Conservation (phyloP, 2,888 invertebrate genomes). For the Troides oblongomaculatus region DNA sequence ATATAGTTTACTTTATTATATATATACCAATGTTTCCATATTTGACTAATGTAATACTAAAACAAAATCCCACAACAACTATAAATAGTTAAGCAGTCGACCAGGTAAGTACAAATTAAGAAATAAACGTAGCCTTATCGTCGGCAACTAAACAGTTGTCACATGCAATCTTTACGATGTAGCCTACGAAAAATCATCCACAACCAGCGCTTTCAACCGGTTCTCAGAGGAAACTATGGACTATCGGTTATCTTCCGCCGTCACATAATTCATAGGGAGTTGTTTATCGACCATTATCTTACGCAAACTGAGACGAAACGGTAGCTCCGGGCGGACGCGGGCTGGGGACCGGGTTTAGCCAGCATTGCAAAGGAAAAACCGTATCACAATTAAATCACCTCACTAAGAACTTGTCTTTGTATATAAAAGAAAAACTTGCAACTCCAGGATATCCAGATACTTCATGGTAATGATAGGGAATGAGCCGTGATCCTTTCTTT, state of each 20-base stretch:
- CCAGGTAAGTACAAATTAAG: background rate
- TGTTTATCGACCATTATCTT: slow-evolving; percentile 59
- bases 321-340: slow-evolving; percentile 53
- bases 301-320: slow-evolving; percentile 49
- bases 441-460: no score
- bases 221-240: slow-evolving; percentile 32
- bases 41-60: no score
- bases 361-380: slow-evolving; percentile 61
- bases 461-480: no score
- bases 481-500: no score
- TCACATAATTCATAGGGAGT: slow-evolving; percentile 51
- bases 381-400: slow-evolving; percentile 34
- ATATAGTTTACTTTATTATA: no score
- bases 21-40: no score
- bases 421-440: no score
- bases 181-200: slow-evolving; percentile 34
- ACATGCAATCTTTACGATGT: slow-evolving; percentile 4
- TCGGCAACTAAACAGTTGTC: slow-evolving; percentile 1
- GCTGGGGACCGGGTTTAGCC: slow-evolving; percentile 31
- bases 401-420: background rate
- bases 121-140: background rate
- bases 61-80: no score
- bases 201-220: slow-evolving; percentile 32
- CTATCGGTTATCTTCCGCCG: slow-evolving; percentile 45
- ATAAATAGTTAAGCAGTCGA: no score